Conservation (phyloP, 2,113 vertebrate species). For the Myotis brandtii region DNA sequence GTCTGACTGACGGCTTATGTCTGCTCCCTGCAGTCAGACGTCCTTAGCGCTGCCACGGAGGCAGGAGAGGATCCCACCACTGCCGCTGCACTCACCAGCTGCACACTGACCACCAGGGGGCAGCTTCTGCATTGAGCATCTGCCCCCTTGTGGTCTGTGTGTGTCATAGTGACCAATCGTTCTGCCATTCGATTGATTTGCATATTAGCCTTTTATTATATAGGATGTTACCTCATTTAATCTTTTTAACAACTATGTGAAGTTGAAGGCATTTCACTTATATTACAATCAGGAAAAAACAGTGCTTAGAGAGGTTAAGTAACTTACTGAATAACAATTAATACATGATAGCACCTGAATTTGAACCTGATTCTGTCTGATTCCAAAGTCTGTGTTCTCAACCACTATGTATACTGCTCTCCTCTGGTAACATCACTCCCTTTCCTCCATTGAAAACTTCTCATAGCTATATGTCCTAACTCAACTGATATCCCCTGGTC, state of each 20-base stretch:
- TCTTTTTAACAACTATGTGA: constrained; percentile 13
- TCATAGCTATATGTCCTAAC: constrained; percentile 2
- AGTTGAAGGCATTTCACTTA: constrained; percentile 35
- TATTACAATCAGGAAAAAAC: constrained; percentile 29
- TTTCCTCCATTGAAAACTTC: neutral
- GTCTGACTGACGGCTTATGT: no score
- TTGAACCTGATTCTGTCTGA: constrained; percentile 20
- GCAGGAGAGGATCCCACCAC: no score
- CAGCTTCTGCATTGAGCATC: no score
- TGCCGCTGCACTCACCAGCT: no score
- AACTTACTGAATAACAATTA: constrained; percentile 28
- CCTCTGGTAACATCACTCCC: neutral
- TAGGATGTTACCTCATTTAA: constrained; percentile 10
- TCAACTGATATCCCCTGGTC: neutral
- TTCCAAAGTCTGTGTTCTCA: neutral
- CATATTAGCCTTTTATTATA: no score
- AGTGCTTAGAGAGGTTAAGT: neutral
- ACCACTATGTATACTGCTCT: neutral
- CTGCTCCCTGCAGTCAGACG: no score
- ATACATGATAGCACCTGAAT: neutral
- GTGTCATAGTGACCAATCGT: no score
- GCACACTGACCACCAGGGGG: no score
- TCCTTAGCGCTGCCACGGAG: no score
- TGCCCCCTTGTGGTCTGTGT: no score
- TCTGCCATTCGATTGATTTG: no score